Percentiles rank a stretch among this genome's conserved stretches.
phyloP scores from a whole-genome alignment of 2,113 vertebrate species.

The Cyanoramphus novaezelandiae region DNA sequence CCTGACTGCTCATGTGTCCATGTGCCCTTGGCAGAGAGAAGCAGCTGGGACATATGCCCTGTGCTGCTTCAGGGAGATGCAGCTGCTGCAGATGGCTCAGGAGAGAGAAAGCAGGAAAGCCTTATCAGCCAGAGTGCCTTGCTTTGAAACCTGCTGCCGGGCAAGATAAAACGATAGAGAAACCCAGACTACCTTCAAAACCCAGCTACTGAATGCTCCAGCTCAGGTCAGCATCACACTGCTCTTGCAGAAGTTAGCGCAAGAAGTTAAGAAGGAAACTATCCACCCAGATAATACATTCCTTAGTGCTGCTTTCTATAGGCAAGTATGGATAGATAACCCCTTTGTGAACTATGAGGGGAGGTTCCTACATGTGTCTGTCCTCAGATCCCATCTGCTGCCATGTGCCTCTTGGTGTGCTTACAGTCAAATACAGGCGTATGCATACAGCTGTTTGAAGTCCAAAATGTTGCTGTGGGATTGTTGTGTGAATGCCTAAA shows the following conservation, averaged over 20 bases:
- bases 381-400: not conserved
- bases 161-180: not conserved
- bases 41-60: not conserved
- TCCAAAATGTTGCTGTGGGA: not conserved
- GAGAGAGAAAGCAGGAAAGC: not conserved
- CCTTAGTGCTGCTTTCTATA: not conserved
- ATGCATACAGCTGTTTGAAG: not conserved
- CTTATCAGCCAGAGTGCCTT: not conserved
- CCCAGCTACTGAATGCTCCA: not conserved
- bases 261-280: not conserved
- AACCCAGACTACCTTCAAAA: not conserved
- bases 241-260: not conserved
- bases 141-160: not conserved
- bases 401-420: not conserved
- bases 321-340: rapidly evolving
- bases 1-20: rapidly evolving
- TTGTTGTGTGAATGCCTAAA: not conserved
- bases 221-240: rapidly evolving
- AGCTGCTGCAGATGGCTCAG: not conserved
- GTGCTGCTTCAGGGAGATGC: not conserved
- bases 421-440: not conserved
- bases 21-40: not conserved
- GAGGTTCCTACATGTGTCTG: not conserved
- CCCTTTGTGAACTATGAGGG: not conserved
- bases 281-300: not conserved